Base-by-base conservation (phyloP, 2,113 vertebrate species). In the Zosterops pallidus region DNA sequence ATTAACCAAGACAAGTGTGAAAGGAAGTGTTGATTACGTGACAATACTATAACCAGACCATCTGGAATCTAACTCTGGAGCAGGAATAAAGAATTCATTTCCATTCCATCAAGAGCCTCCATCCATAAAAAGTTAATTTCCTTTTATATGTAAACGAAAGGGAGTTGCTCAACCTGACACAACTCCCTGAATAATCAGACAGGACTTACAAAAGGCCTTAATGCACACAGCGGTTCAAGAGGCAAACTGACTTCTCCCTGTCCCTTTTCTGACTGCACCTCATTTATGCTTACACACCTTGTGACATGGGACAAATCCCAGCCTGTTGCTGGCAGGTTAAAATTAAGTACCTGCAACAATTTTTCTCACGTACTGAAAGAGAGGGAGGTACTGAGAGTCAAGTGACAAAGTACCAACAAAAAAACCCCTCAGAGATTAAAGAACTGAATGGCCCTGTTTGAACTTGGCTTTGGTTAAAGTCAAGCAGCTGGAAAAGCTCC, bases 401-500 rank as follows among this genome's bases (percentile, higher is more conserved):
- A 85, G 29, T 22, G 41, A 62, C 37, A 50, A 81, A 70, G 26
- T 8, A 67, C 2, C 63, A 55, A 75, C 15, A 77, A 64, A 64
- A 74, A 82, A 3, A 2, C 0, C 3, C 21, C 22, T 70, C 24
- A 23, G 50, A 82, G 60, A 90, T 52, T 76, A 82, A 80, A 70
- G 68, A 86, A 70, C 25, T 35, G 24, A 91, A 59, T 44, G 42
- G 74, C 68, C 68, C 37, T 47, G 12, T 59, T 76, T 88, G 81
- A 94, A 94, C 76, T 91, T 79, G 75, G 89, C 83, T 93, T 84
- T 65, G 53, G 65, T 77, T 94, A 71, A 96, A 95, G 80, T 81
- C 63, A 93, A 89, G 90, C 87, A 89, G 88, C 72, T 90, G 83
- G 76, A 89, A 90, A 65, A 82, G 52, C 50, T 86, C 67, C 77